phyloP scores from a whole-genome alignment of 2,113 vertebrate species.

The Ochotona curzoniae region DNA sequence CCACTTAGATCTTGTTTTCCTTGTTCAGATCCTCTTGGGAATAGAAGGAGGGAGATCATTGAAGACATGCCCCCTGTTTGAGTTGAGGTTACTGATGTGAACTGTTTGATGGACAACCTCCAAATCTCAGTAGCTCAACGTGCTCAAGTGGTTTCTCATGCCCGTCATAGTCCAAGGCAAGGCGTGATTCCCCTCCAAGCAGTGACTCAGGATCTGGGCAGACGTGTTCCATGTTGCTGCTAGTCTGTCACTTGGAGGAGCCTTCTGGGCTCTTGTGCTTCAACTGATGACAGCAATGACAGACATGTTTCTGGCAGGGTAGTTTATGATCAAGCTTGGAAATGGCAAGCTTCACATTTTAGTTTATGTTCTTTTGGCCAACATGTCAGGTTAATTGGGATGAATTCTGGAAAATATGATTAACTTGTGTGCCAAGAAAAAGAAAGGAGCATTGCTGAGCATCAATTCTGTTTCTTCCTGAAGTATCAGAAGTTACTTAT shows the following conservation, averaged over 20 bases:
- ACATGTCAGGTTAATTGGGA: neutral
- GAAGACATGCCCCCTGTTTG: neutral
- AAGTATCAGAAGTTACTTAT: neutral
- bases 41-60: neutral
- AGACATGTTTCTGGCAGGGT: neutral
- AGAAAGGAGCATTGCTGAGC: neutral
- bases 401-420: neutral
- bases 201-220: slow-evolving; percentile 6
- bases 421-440: neutral
- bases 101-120: neutral
- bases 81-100: neutral
- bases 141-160: neutral
- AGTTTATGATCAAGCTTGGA: neutral
- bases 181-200: neutral
- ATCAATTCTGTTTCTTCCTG: neutral
- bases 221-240: neutral
- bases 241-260: neutral
- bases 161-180: neutral
- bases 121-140: neutral
- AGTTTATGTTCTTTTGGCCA: neutral
- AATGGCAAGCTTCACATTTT: neutral
- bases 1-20: slow-evolving; percentile 1
- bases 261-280: neutral
- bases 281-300: neutral
- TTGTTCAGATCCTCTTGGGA: neutral